Base-by-base conservation (phyloP, 2,113 vertebrate species). In the Toxostoma redivivum region DNA sequence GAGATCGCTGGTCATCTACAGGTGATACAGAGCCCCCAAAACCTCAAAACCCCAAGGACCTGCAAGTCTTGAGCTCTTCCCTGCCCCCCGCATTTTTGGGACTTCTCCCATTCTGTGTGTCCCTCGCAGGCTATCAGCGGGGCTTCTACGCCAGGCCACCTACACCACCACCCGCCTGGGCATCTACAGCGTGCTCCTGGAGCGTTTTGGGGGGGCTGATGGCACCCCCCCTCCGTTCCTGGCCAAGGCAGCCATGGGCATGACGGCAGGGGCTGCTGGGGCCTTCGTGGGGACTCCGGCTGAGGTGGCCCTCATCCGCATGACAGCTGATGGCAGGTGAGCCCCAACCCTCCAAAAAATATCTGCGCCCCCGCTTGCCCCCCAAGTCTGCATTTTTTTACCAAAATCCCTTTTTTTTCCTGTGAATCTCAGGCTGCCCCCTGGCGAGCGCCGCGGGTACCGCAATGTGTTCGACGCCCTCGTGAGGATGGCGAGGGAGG, bases 281-380 rank as follows among this genome's bases (percentile, higher is more conserved):
- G 88, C 88, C 38, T 91, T 91, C 0, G 88, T 91, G 81, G 88
- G 88, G 33, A 85, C 88, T 20, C 88, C 88, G 0, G 88, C 88
- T 1, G 88, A 91, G 58, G 88, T 91, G 28, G 88, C 88, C 0
- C 88, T 91, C 19, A 91, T 91, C n/a, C 81, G 88, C 8, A 91
- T 91, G 88, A 91, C 88, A 4, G 81, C 88, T 4, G 88, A 91
- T 5, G 88, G 88, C 50, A 71, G 88, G 88, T 85, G 33, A 50
- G 56, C 17, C 15, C 10, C 9, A 25, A 6, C 14, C 25, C 21
- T 42, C 13, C 13, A 7, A 20, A 35, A 57, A 40, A 13, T 11
- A 56, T 2, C 30, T 35, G 7, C 0, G 5, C 1, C 35, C 12
- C 9, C 1, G 0, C 10, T 0, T 1, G 4, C 5, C 4, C 3